These are phyloP conservation scores for Scolanthus callimorphus DNA, from an alignment of 92 coral and sea anemone species.

Conservation along the genomic window DNA sequence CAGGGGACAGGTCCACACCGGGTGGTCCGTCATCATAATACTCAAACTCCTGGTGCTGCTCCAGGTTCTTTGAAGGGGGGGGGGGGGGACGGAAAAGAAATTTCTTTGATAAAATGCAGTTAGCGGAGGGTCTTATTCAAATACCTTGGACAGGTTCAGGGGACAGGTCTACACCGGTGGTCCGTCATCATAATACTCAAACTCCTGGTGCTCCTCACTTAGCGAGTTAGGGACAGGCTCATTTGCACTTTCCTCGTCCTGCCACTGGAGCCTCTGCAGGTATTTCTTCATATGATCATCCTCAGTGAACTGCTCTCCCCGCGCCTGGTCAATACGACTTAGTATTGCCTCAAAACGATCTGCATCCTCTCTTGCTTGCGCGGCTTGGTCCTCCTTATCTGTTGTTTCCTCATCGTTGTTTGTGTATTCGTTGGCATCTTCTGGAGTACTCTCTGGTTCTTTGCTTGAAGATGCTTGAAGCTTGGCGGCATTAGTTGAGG, in stretches of 20 bases:
- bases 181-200: conserved; percentile 47
- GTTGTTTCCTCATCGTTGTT: conserved; percentile 2
- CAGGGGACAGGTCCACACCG: conserved; percentile 79
- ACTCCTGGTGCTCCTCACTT: conserved; percentile 43
- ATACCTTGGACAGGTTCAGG: no score
- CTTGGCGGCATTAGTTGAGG: no score
- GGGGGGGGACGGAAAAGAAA: not conserved
- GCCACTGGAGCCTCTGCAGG: conserved; percentile 10
- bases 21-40: conserved; percentile 76
- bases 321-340: conserved; percentile 80
- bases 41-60: no score
- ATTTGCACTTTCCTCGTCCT: conserved; percentile 3
- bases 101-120: no score
- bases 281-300: conserved; percentile 19
- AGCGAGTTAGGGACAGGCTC: conserved; percentile 45
- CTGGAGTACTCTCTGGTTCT: not conserved
- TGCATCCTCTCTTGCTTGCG: conserved; percentile 42
- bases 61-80: no score
- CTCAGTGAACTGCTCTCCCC: conserved; percentile 37
- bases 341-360: conserved; percentile 77
- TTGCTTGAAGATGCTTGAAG: conserved; percentile 1
- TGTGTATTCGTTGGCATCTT: conserved; percentile 8
- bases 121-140: no score
- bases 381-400: conserved; percentile 18
- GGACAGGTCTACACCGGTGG: conserved; percentile 90